phyloP scores from a whole-genome alignment of 2,797 vertebrate genomes.

The Argentina silus region DNA sequence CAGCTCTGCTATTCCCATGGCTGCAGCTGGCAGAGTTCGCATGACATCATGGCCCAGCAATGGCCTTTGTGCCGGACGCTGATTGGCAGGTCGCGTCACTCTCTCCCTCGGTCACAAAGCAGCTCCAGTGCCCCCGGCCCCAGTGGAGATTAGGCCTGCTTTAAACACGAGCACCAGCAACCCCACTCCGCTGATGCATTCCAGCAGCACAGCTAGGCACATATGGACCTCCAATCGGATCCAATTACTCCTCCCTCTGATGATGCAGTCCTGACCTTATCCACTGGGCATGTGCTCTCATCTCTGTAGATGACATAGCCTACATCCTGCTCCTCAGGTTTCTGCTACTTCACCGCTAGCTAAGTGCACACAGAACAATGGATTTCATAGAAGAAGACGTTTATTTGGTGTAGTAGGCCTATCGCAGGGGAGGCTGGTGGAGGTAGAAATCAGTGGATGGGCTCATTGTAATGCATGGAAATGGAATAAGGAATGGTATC shows the following conservation, averaged over 20 bases:
- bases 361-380: not conserved
- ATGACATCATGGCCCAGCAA: conserved; percentile 62
- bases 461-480: no score
- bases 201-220: conserved; percentile 13
- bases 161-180: not conserved
- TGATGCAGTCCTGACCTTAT: not conserved
- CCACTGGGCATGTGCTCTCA: not conserved
- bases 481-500: no score
- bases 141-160: conserved; percentile 19
- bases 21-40: conserved; percentile 65
- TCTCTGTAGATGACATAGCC: not conserved
- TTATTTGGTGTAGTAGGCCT: not conserved
- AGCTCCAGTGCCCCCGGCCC: not conserved
- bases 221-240: not conserved
- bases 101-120: conserved; percentile 16
- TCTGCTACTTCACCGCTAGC: not conserved
- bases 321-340: not conserved
- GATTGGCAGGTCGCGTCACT: conserved; percentile 35
- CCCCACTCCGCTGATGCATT: conserved; percentile 15
- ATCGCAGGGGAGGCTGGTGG: not conserved
- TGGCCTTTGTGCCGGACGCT: conserved; percentile 44
- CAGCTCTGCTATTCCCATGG: conserved; percentile 38
- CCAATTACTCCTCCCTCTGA: conserved; percentile 1
- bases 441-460: not conserved
- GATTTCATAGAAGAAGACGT: not conserved